phyloP scores from a whole-genome alignment of 2,797 vertebrate species.

The Acanthurus tractus region DNA sequence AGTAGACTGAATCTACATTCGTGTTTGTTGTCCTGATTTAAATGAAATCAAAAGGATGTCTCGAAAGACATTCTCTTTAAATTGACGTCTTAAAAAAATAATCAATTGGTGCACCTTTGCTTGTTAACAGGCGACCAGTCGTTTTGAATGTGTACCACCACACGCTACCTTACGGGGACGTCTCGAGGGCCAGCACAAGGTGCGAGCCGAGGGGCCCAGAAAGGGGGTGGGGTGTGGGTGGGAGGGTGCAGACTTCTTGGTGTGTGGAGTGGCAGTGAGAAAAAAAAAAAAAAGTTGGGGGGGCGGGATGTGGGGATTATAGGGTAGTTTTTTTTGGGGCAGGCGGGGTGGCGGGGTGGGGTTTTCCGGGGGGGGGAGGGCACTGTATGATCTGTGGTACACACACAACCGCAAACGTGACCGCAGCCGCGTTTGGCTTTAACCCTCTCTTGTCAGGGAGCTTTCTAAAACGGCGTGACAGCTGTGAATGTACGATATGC shows the following conservation, averaged over 20 bases:
- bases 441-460: constrained; percentile 82
- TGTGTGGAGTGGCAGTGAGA: constrained; percentile 58
- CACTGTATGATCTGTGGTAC: constrained; percentile 77
- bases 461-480: constrained; percentile 82
- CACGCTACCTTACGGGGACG: constrained; percentile 71
- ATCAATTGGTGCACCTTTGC: constrained; percentile 53
- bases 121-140: constrained; percentile 45
- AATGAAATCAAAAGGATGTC: constrained; percentile 18
- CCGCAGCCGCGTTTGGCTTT: constrained; percentile 78
- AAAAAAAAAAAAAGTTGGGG: not conserved
- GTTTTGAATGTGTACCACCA: constrained; percentile 70
- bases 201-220: constrained; percentile 50
- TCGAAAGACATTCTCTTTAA: constrained; percentile 38
- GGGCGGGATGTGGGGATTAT: not conserved
- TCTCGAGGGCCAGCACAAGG: constrained; percentile 32
- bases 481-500: constrained; percentile 88
- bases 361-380: constrained; percentile 52
- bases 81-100: constrained; percentile 65
- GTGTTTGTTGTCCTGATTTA: constrained; percentile 60
- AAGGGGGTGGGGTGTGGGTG: not conserved
- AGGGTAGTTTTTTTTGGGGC: constrained; percentile 24
- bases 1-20: constrained; percentile 55
- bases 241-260: constrained; percentile 36
- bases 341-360: not conserved
- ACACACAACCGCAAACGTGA: constrained; percentile 68